Percentiles rank a stretch among this genome's conserved stretches.
These are phyloP conservation scores for Aethes cnicana DNA, from an alignment of 2,888 invertebrate species.

Conservation along the genomic window DNA sequence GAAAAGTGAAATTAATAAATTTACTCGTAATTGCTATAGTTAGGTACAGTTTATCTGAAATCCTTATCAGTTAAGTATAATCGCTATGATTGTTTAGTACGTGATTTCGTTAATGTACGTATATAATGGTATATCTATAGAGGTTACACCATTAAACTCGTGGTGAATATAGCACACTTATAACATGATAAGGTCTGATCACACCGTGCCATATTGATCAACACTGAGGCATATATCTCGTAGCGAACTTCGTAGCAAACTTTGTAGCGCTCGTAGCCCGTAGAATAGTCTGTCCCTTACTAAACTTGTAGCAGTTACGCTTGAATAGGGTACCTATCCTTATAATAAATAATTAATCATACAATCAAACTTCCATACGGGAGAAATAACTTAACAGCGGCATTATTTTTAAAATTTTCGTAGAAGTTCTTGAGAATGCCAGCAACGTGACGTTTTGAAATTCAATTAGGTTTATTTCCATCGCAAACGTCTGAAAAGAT, in stretches of 20 bases:
- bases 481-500: too few relatives aligned
- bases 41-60: too few relatives aligned
- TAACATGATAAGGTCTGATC: conserved; percentile 24
- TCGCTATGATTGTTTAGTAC: too few relatives aligned
- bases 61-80: too few relatives aligned
- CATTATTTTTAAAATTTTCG: too few relatives aligned
- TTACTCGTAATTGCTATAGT: too few relatives aligned
- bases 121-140: background rate
- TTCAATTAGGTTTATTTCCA: too few relatives aligned
- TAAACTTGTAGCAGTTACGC: background rate
- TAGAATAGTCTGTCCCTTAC: background rate
- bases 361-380: conserved; percentile 27
- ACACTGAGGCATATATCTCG: conserved; percentile 7
- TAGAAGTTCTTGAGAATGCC: too few relatives aligned
- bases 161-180: background rate
- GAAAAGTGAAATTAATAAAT: too few relatives aligned
- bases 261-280: conserved; percentile 2
- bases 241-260: conserved; percentile 21
- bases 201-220: conserved; percentile 27
- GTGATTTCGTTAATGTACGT: too few relatives aligned
- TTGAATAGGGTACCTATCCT: conserved; percentile 9
- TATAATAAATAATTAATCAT: conserved; percentile 26
- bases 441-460: too few relatives aligned
- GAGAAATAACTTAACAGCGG: too few relatives aligned
- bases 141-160: background rate